Evolutionary conservation across 2,113 vertebrate species (phyloP).

Genomic region (Hippocampus zosterae): DNA sequence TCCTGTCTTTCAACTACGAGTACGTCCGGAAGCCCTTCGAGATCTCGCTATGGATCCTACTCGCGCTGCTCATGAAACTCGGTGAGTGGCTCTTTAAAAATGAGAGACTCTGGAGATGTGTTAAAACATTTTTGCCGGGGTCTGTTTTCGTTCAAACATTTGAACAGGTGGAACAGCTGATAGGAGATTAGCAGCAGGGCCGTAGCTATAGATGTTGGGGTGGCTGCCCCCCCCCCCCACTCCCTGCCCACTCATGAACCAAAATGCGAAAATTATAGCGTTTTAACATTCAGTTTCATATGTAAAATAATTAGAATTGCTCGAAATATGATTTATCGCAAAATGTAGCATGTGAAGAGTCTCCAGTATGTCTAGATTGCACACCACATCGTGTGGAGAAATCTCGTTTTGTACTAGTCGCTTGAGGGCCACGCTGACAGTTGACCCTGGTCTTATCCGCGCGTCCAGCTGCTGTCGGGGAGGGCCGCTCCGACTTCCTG

Average conservation of each 20-base stretch:
- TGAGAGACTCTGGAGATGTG: not conserved
- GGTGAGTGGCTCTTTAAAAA: constrained; percentile 72
- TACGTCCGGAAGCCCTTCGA: constrained; percentile 82
- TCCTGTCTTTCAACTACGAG: constrained; percentile 78
- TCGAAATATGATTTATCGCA: too few relatives aligned
- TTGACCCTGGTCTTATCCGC: constrained; percentile 42
- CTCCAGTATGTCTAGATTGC: too few relatives aligned
- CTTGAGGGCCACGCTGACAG: not conserved
- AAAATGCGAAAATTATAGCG: too few relatives aligned
- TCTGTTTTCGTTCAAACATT: not conserved
- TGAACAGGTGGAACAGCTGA: not conserved
- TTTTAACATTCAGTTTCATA: too few relatives aligned
- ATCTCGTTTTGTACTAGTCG: not conserved
- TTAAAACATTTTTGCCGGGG: not conserved
- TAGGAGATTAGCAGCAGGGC: not conserved
- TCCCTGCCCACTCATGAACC: too few relatives aligned
- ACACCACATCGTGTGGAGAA: not conserved
- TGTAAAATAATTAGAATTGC: too few relatives aligned
- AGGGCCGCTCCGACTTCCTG: constrained; percentile 47
- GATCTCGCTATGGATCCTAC: constrained; percentile 90
- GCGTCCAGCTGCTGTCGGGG: constrained; percentile 31
- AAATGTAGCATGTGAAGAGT: too few relatives aligned
- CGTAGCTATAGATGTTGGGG: not conserved
- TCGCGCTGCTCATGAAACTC: constrained; percentile 94
- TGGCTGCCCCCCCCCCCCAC: too few relatives aligned